Evolutionary conservation across 1,140 invertebrate species (phyloP).

Genomic region (Bombus huntii): DNA sequence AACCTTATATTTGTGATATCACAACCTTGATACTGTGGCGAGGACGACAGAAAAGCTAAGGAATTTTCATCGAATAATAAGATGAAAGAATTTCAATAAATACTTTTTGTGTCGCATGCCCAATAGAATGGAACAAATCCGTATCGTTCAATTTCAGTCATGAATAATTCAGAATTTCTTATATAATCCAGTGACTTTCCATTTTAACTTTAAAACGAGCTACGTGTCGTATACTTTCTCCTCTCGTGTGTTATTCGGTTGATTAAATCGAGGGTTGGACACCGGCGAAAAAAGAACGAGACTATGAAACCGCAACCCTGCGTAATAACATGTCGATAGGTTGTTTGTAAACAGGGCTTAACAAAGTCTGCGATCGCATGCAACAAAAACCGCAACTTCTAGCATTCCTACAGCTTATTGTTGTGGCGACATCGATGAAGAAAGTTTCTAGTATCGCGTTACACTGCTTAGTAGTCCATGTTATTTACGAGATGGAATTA

Average conservation of each 20-base stretch:
- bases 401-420: not conserved
- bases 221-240: not conserved
- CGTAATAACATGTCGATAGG: not conserved
- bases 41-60: not conserved
- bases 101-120: not conserved
- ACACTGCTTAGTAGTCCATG: not conserved
- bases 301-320: not conserved
- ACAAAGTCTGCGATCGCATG: not conserved
- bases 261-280: not conserved
- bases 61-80: not conserved
- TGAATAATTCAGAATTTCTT: not conserved
- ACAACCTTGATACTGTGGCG: too few species aligned
- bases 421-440: too few species aligned
- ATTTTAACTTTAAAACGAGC: not conserved
- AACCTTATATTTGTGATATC: not conserved
- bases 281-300: not conserved
- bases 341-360: not conserved
- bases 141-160: not conserved
- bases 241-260: not conserved
- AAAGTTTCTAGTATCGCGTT: not conserved
- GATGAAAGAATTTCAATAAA: not conserved
- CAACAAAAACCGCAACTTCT: not conserved
- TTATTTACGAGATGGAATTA: constrained; percentile 5
- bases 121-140: not conserved
- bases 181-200: not conserved